A percentile compares a stretch with the other conserved stretches of the same genome.
Conservation (phyloP, 2,888 invertebrate species). For the Sphecodes monilicornis region DNA sequence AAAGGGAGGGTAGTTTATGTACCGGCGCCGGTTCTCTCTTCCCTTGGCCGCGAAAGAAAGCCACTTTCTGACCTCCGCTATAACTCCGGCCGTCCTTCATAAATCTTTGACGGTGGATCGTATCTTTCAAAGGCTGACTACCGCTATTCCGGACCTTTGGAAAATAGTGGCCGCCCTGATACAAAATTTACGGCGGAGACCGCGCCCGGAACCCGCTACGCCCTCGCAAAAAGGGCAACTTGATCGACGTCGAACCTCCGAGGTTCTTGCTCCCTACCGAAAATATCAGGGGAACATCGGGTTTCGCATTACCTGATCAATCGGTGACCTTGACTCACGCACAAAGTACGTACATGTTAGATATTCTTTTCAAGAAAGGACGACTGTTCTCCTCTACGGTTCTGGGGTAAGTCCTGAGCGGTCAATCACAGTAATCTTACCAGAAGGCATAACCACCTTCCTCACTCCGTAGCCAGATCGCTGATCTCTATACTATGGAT, state of each 20-base stretch:
- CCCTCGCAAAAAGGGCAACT: slow-evolving; percentile 1
- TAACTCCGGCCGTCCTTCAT: slow-evolving; percentile 55
- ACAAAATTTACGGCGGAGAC: slow-evolving; percentile 44
- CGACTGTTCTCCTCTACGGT: no score
- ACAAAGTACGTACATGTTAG: no score
- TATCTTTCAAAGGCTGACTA: slow-evolving; percentile 51
- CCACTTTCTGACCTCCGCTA: slow-evolving; percentile 61
- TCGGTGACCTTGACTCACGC: no score
- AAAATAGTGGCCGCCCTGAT: slow-evolving; percentile 49
- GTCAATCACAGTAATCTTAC: no score
- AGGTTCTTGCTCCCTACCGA: neutral
- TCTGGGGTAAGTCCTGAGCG: no score
- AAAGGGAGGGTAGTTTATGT: slow-evolving; percentile 42
- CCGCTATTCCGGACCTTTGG: slow-evolving; percentile 43
- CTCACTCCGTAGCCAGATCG: no score
- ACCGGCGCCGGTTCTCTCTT: slow-evolving; percentile 20
- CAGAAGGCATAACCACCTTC: no score
- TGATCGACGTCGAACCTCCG: neutral
- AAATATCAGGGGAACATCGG: neutral
- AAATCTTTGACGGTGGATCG: slow-evolving; percentile 60
- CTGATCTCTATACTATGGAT: no score
- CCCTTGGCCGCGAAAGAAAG: slow-evolving; percentile 42
- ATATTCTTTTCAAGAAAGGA: no score
- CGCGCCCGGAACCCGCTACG: neutral
- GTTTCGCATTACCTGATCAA: neutral